Evolutionary conservation across 2,113 vertebrate species (phyloP).

Genomic region (Ptilonorhynchus violaceus): DNA sequence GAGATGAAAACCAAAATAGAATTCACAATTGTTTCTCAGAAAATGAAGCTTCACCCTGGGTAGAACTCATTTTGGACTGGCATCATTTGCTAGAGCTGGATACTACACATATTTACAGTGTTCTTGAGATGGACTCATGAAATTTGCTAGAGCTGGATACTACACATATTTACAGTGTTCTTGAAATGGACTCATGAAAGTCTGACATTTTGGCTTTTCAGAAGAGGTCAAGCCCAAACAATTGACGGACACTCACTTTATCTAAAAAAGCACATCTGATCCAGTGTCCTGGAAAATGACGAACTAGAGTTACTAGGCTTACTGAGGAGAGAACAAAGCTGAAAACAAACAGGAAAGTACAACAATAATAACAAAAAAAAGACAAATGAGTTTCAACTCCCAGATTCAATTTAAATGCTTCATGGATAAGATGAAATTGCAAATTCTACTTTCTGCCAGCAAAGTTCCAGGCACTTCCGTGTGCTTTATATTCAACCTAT

Average conservation of each 20-base stretch:
- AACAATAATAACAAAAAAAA: background rate
- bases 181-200: background rate
- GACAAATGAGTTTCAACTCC: background rate
- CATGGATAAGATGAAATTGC: background rate
- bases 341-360: background rate
- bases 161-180: background rate
- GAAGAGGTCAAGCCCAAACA: background rate
- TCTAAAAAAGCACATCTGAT: background rate
- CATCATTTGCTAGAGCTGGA: background rate
- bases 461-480: background rate
- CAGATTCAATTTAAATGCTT: background rate
- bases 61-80: background rate
- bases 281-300: background rate
- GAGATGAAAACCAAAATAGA: background rate
- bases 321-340: background rate
- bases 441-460: background rate
- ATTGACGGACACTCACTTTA: background rate
- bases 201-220: background rate
- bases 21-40: background rate
- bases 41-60: background rate
- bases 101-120: background rate
- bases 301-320: background rate
- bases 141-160: too few species aligned
- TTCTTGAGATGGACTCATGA: background rate
- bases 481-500: background rate